Conservation (phyloP, 1,140 invertebrate genomes). For the Trissolcus basalis region DNA sequence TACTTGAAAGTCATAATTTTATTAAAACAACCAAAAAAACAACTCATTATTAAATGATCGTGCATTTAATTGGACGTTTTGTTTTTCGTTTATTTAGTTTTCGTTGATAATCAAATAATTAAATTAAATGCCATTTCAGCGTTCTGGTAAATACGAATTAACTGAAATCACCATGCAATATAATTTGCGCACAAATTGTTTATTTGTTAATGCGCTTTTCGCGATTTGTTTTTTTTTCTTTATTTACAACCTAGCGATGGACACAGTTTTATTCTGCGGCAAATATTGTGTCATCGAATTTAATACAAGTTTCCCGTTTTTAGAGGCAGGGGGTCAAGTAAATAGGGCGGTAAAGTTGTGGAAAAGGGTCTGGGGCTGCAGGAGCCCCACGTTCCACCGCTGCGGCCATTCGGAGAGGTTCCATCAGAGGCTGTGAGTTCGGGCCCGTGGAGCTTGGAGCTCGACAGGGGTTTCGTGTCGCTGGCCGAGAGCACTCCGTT, state of each 20-base stretch:
- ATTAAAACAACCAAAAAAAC: too few relatives aligned
- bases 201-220: constrained; percentile 1
- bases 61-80: too few relatives aligned
- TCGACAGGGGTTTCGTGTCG: constrained; percentile 70
- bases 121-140: too few relatives aligned
- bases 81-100: too few relatives aligned
- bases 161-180: constrained; percentile 45
- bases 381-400: constrained; percentile 69
- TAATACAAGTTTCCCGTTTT: constrained; percentile 75
- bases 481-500: constrained; percentile 66
- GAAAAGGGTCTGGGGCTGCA: constrained; percentile 74
- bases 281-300: constrained; percentile 31
- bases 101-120: too few relatives aligned
- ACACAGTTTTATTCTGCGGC: constrained; percentile 22
- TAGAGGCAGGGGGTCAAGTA: constrained; percentile 73
- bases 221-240: not conserved
- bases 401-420: constrained; percentile 67
- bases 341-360: constrained; percentile 70
- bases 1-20: constrained; percentile 1
- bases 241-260: constrained; percentile 37
- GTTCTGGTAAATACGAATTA: not conserved
- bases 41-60: too few relatives aligned
- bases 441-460: constrained; percentile 48
- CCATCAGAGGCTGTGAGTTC: constrained; percentile 56
- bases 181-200: constrained; percentile 39